Evolutionary conservation across 2,888 invertebrate species (phyloP).

Genomic region (Pasiphila rectangulata): DNA sequence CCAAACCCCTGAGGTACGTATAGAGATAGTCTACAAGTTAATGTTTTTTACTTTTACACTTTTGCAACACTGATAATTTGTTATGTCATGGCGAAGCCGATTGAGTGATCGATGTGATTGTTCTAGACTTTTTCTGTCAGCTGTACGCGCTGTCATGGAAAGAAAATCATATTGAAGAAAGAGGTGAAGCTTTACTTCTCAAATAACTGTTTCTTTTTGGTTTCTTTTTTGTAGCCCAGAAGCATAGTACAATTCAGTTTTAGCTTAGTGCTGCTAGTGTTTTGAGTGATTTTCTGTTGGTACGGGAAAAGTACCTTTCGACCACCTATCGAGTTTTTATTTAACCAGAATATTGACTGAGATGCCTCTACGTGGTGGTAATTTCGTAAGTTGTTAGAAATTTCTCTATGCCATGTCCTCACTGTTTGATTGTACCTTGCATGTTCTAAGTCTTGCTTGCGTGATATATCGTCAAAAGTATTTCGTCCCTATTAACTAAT

Average conservation of each 20-base stretch:
- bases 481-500: too few species aligned
- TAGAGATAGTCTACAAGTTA: too few species aligned
- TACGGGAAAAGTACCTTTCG: neutral
- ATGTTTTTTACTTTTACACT: neutral
- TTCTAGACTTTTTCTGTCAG: slow-evolving; percentile 7
- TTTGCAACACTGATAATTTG: neutral
- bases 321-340: neutral
- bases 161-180: too few species aligned
- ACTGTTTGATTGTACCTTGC: slow-evolving; percentile 36
- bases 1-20: too few species aligned
- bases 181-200: too few species aligned
- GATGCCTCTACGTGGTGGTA: slow-evolving; percentile 72
- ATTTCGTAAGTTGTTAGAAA: slow-evolving; percentile 62
- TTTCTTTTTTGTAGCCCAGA: too few species aligned
- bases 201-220: too few species aligned
- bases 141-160: neutral
- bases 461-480: too few species aligned
- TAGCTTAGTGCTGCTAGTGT: neutral
- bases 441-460: slow-evolving; percentile 41
- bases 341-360: slow-evolving; percentile 46
- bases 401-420: slow-evolving; percentile 39
- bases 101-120: neutral
- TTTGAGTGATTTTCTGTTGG: neutral
- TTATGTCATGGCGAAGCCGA: too few species aligned
- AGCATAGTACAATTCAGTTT: too few species aligned